Conservation (phyloP, 1,140 invertebrate species). For the Drosophila bocqueti region DNA sequence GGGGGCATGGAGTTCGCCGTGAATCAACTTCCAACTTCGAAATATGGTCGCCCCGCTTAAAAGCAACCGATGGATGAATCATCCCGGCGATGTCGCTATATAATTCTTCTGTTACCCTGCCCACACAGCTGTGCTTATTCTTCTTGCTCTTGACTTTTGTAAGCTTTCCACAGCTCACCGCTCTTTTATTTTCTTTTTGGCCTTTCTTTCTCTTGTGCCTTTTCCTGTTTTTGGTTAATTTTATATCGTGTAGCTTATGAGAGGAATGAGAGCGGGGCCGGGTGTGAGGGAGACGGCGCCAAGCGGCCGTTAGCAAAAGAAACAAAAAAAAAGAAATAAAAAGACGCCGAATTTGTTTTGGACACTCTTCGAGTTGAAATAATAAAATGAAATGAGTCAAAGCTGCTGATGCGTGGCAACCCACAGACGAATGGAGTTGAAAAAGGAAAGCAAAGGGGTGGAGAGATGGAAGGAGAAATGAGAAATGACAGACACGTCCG, state of each 20-base stretch:
- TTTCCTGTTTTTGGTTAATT: slow-evolving; percentile 71
- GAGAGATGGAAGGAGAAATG: slow-evolving; percentile 53
- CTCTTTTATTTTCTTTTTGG: slow-evolving; percentile 42
- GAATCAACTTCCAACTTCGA: slow-evolving; percentile 78
- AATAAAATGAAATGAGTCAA: slow-evolving; percentile 43
- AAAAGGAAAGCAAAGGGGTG: slow-evolving; percentile 35
- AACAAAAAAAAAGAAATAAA: slow-evolving; percentile 53
- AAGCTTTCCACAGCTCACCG: slow-evolving; percentile 49
- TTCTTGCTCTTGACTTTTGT: slow-evolving; percentile 42
- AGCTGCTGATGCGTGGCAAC: slow-evolving; percentile 51
- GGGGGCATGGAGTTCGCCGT: slow-evolving; percentile 58
- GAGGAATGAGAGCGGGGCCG: neutral
- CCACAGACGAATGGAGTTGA: slow-evolving; percentile 39
- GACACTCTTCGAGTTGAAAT: slow-evolving; percentile 38
- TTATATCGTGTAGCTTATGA: slow-evolving; percentile 55
- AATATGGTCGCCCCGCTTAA: slow-evolving; percentile 63
- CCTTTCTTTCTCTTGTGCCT: slow-evolving; percentile 43
- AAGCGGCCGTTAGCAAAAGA: slow-evolving; percentile 50
- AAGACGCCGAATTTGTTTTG: slow-evolving; percentile 52
- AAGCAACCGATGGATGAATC: slow-evolving; percentile 69
- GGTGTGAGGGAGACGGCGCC: slow-evolving; percentile 47
- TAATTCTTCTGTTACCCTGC: slow-evolving; percentile 24
- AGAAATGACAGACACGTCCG: slow-evolving; percentile 78
- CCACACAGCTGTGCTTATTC: slow-evolving; percentile 43
- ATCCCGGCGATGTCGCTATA: slow-evolving; percentile 35